These are phyloP conservation scores for Homalodisca vitripennis DNA, from an alignment of 1,140 invertebrate species.

Conservation along the genomic window DNA sequence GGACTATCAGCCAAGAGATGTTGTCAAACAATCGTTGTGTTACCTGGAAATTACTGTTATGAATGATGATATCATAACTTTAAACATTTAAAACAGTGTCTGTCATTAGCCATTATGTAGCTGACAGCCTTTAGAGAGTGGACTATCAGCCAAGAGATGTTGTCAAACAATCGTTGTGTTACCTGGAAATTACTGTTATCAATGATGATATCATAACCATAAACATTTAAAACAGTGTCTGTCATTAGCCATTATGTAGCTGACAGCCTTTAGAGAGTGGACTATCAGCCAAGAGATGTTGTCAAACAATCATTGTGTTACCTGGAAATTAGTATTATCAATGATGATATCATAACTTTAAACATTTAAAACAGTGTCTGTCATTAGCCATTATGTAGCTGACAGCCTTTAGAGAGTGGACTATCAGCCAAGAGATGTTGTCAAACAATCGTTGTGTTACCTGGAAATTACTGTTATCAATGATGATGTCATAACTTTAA, in stretches of 20 bases:
- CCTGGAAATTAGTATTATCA: slow-evolving; percentile 75
- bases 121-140: slow-evolving; percentile 77
- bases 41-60: slow-evolving; percentile 48
- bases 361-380: slow-evolving; percentile 80
- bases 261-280: slow-evolving; percentile 77
- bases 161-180: slow-evolving; percentile 78
- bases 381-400: slow-evolving; percentile 73
- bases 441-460: slow-evolving; percentile 82
- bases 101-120: slow-evolving; percentile 70
- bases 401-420: slow-evolving; percentile 78
- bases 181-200: slow-evolving; percentile 83
- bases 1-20: slow-evolving; percentile 87
- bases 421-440: slow-evolving; percentile 87
- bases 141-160: slow-evolving; percentile 88
- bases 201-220: slow-evolving; percentile 85
- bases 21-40: slow-evolving; percentile 80
- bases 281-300: slow-evolving; percentile 89
- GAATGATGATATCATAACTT: slow-evolving; percentile 82
- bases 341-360: slow-evolving; percentile 87
- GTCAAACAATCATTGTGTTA: slow-evolving; percentile 79
- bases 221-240: slow-evolving; percentile 83
- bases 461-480: slow-evolving; percentile 78
- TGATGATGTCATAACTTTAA: slow-evolving; percentile 84
- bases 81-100: slow-evolving; percentile 84
- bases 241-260: slow-evolving; percentile 72